Base-by-base conservation (phyloP, 2,113 vertebrate genomes). In the Lagopus muta region DNA sequence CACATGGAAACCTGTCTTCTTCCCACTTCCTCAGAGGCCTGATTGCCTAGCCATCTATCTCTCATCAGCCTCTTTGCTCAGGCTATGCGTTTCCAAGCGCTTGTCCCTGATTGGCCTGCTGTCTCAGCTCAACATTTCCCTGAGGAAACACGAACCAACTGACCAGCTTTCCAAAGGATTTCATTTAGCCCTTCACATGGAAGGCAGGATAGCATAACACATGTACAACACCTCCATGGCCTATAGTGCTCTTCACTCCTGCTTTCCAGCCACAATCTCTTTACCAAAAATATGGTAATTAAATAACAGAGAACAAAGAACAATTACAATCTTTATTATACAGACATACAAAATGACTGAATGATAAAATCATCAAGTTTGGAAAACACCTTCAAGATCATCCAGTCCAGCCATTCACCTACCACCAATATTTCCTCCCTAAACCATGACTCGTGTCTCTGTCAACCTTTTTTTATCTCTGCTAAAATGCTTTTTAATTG, bases 251-350 rank as follows among this genome's bases (percentile, higher is more conserved):
- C 14, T 3, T 54, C 20, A 34, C 70, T 69, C 16, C 10, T 42
- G 10, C 21, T 71, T 38, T 36, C 21, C 38, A 76, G 30, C 12
- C 43, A 43, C 30, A 42, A 21, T 13, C 18, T 43, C 60, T 77
- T 54, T 27, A 30, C 14, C 25, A 71, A 71, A 71, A 8, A 13
- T 27, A 8, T 0, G 0, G 13, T 32, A 80, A 34, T 4, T 25
- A 50, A 22, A 50, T 3, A 69, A 14, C 24, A 28, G 45, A 78
- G 83, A 54, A 42, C 1, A 43, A 69, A 34, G 13, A 76, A 45
- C 7, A 61, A 20, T 61, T 54, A 60, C 6, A 6, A 55, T 83
- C 16, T 32, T 7, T 47, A 11, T 48, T 11, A 42, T 22, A 73
- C 1, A 4, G 30, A 34, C 38, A 78, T 8, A 15, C 8, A 13